phyloP scores from a whole-genome alignment of 1,140 invertebrate species.

The Sinonovacula constricta region DNA sequence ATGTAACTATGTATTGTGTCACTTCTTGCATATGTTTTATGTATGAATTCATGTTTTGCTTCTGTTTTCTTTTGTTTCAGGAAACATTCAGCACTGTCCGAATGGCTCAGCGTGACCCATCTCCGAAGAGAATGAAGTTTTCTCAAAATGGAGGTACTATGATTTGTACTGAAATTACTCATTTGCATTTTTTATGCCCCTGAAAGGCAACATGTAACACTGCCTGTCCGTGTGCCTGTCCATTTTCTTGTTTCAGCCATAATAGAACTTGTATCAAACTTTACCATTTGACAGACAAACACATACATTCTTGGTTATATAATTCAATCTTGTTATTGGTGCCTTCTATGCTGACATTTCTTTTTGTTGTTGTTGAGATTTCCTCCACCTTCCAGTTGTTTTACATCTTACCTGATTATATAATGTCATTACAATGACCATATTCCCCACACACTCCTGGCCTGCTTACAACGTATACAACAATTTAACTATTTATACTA shows the following conservation, averaged over 20 bases:
- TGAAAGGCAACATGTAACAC: no score
- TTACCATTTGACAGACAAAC: background rate
- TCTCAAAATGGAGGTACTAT: conserved; percentile 48
- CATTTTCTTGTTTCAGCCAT: background rate
- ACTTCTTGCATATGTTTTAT: no score
- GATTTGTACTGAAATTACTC: background rate
- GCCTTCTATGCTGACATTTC: background rate
- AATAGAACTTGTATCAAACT: background rate
- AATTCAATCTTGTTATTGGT: background rate
- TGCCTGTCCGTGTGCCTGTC: background rate
- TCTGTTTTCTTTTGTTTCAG: no score
- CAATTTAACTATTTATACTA: background rate
- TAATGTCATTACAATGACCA: background rate
- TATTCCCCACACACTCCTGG: background rate
- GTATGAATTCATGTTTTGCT: no score
- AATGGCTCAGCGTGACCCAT: no score
- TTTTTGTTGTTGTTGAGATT: background rate
- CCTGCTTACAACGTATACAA: background rate
- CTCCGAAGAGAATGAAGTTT: conserved; percentile 41
- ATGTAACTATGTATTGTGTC: no score
- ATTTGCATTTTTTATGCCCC: background rate
- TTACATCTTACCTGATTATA: background rate
- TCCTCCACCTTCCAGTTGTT: background rate
- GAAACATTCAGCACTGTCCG: no score
- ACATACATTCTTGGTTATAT: background rate